These are phyloP conservation scores for Halcyon smyrnensis DNA, from an alignment of 2,797 vertebrate genomes.

Conservation along the genomic window DNA sequence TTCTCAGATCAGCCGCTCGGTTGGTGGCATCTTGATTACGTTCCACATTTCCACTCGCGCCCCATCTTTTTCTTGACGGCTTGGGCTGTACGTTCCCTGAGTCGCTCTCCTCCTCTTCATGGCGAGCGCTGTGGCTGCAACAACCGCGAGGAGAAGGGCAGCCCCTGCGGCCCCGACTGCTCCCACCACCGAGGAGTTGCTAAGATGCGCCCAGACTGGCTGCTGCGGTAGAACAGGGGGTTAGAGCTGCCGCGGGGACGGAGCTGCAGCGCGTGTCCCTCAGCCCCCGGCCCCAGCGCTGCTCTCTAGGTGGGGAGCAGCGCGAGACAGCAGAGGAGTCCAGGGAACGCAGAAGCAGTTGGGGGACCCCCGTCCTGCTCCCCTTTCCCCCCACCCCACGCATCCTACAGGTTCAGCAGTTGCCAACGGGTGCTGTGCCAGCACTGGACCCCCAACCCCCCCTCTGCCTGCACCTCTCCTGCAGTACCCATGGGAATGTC, in stretches of 20 bases:
- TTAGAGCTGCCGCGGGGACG: background rate
- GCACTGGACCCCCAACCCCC: accelerated
- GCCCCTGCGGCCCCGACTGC: conserved; percentile 65
- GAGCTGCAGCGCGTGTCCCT: background rate
- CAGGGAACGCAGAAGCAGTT: background rate
- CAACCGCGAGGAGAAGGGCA: conserved; percentile 46
- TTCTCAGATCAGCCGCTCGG: conserved; percentile 70
- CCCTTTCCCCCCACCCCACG: background rate
- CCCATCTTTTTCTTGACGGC: conserved; percentile 77
- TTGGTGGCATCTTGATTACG: conserved; percentile 76
- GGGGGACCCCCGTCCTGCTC: background rate
- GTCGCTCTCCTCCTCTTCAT: conserved; percentile 75
- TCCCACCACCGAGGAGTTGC: conserved; percentile 69
- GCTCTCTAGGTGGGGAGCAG: background rate
- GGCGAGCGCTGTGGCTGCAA: conserved; percentile 11
- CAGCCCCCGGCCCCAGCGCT: accelerated
- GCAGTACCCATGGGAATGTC: conserved; percentile 18
- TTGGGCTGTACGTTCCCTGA: conserved; percentile 77
- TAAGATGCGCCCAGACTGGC: conserved; percentile 52
- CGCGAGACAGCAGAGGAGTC: background rate
- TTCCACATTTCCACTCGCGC: conserved; percentile 77
- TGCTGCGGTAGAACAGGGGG: conserved; percentile 65
- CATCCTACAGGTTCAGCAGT: background rate
- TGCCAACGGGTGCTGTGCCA: background rate
- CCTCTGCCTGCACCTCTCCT: background rate